Evolutionary conservation across 2,113 vertebrate genomes (phyloP), one percentile per base, ranked within the genome.

Genomic region (Ornithorhynchus anatinus): DNA sequence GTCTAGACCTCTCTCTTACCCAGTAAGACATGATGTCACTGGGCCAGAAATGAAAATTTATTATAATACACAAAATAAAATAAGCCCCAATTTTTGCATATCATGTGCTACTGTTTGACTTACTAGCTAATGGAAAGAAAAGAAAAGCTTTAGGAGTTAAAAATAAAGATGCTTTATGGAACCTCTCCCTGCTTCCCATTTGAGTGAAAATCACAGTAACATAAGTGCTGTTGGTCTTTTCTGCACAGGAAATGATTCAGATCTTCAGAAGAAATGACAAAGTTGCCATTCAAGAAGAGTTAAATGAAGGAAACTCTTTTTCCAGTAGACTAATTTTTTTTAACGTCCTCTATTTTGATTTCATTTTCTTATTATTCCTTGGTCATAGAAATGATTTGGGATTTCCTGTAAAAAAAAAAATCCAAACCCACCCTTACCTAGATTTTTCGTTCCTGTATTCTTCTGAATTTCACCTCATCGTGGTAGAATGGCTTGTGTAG

Each of bases 201-300:
- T 58, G 35, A n/a, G 2, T 14, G 17, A 57, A 45, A 39, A 32
- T 31, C 40, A 27, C 39, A 58, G 40, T 31, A 29, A 25, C 1
- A 20, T 58, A 78, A 43, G 47, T 32, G 10, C 40, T 35, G 1
- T 8, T 22, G 22, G 42, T 27, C 38, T 25, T 78, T 64, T 67
- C 50, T 68, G 58, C 54, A 51, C 33, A 73, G 68, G 58, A 82
- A 64, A 31, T 68, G 56, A 63, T 19, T 67, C 67, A 50, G 25
- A 29, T 14, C 47, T 50, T 4, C 47, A 29, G 15, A 27, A 50
- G 47, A 29, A 50, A 27, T 27, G 19, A 65, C 50, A 80, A 76
- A 73, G 64, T 48, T 52, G 59, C 51, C 43, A 60, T 68, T 84
- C 43, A 73, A 59, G 77, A 70, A 9, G 50, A 70, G 44, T 70